Percentiles rank a stretch among this genome's conserved stretches.
Evolutionary conservation across 2,113 vertebrate species (phyloP).

Genomic region (Lagopus leucura): DNA sequence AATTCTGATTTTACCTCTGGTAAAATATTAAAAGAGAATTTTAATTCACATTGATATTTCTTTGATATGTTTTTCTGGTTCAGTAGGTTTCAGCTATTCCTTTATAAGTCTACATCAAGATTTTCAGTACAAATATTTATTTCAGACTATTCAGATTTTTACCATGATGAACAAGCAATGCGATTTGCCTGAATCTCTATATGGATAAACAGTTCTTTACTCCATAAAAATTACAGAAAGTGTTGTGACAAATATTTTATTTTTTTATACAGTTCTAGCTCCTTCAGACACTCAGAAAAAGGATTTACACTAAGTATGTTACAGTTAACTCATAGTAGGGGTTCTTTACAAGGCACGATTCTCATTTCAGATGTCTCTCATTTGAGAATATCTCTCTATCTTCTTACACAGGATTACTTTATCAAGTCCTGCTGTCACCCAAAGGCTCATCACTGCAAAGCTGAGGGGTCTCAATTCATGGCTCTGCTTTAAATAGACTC

Average conservation of each 20-base stretch:
- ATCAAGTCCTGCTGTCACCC: neutral
- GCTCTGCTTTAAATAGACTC: neutral
- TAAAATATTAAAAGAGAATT: constrained; percentile 32
- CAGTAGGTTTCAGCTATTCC: neutral
- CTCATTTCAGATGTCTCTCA: neutral
- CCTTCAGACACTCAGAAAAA: neutral
- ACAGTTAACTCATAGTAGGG: neutral
- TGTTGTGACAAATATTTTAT: constrained; percentile 43
- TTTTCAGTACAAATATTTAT: constrained; percentile 29
- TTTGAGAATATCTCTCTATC: neutral
- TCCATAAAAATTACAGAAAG: constrained; percentile 13
- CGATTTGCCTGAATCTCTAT: neutral
- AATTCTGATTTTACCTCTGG: neutral
- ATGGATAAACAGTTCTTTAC: constrained; percentile 33
- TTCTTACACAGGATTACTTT: neutral
- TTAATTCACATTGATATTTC: constrained; percentile 45
- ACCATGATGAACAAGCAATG: neutral
- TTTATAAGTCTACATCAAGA: constrained; percentile 24
- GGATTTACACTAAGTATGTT: neutral
- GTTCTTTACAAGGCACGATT: neutral
- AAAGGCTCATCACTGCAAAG: neutral
- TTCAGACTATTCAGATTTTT: constrained; percentile 23
- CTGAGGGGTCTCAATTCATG: neutral
- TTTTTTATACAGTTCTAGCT: neutral
- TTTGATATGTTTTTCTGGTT: constrained; percentile 22